phyloP scores from a whole-genome alignment of 2,797 vertebrate genomes.

The Channa striata region DNA sequence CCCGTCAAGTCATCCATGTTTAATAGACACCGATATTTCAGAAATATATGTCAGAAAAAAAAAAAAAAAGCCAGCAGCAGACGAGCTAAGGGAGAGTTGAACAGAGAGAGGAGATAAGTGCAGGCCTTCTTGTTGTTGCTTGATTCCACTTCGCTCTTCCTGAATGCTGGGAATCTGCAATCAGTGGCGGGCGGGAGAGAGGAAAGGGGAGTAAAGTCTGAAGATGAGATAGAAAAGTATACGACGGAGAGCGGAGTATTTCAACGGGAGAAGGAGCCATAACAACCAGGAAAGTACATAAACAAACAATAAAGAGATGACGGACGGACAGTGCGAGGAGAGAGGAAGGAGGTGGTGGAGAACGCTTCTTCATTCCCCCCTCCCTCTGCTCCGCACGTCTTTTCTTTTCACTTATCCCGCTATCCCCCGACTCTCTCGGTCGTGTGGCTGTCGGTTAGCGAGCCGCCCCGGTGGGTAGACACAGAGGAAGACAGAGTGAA shows the following conservation, averaged over 20 bases:
- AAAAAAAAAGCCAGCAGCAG: not conserved
- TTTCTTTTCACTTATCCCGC: constrained; percentile 48
- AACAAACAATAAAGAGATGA: constrained; percentile 62
- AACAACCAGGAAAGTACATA: constrained; percentile 49
- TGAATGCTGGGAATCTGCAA: constrained; percentile 35
- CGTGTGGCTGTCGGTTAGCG: constrained; percentile 57
- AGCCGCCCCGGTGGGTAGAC: constrained; percentile 56
- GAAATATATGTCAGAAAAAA: not conserved
- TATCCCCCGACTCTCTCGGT: constrained; percentile 48
- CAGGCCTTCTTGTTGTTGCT: constrained; percentile 31
- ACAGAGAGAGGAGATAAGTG: constrained; percentile 12
- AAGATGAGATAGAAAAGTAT: constrained; percentile 30
- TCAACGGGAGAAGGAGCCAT: constrained; percentile 43
- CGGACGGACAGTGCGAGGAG: constrained; percentile 28
- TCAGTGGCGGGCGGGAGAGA: constrained; percentile 9
- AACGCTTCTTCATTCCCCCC: constrained; percentile 5
- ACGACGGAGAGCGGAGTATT: constrained; percentile 36
- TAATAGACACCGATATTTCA: constrained; percentile 34
- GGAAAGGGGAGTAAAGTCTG: constrained; percentile 1
- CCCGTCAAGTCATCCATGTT: constrained; percentile 29
- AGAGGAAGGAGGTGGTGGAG: constrained; percentile 12
- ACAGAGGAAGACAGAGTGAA: constrained; percentile 68
- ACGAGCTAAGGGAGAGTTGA: not conserved
- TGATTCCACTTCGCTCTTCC: constrained; percentile 36
- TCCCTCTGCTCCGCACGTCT: constrained; percentile 7